Conservation (phyloP, 1,140 invertebrate species). For the Oryctes rhinoceros region DNA sequence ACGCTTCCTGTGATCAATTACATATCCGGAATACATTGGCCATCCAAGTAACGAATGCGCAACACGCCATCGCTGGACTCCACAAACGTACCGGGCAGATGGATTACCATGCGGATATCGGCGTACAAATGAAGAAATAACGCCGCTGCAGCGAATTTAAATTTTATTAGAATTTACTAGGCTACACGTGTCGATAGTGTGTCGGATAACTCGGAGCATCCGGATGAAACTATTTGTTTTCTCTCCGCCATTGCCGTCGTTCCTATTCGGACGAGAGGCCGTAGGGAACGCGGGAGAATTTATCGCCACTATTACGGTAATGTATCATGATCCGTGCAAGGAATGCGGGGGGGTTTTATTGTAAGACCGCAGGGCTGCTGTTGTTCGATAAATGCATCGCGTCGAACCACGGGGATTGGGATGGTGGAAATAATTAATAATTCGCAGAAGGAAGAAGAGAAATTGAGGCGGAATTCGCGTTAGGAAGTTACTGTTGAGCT, state of each 20-base stretch:
- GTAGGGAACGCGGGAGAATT: neutral
- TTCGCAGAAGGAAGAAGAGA: neutral
- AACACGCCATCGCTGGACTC: no score
- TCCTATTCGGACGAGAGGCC: neutral
- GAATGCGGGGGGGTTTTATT: slow-evolving; percentile 9
- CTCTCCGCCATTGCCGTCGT: neutral
- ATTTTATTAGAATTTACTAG: slow-evolving; percentile 15
- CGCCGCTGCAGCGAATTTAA: neutral
- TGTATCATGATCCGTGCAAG: slow-evolving; percentile 28
- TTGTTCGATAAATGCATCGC: neutral
- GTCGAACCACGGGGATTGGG: neutral
- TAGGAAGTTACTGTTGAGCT: no score
- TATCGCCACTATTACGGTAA: slow-evolving; percentile 29
- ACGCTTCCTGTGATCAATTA: no score
- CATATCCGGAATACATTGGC: no score
- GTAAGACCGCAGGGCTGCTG: neutral
- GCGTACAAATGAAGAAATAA: slow-evolving; percentile 7
- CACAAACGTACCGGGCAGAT: neutral
- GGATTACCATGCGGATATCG: slow-evolving; percentile 7
- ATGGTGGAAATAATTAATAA: neutral
- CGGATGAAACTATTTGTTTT: slow-evolving; percentile 10
- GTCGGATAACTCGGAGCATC: neutral
- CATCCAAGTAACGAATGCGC: no score
- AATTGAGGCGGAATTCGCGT: no score
- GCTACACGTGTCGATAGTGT: slow-evolving; percentile 14